Conservation (phyloP, 2,797 vertebrate species). For the Notolabrus celidotus region DNA sequence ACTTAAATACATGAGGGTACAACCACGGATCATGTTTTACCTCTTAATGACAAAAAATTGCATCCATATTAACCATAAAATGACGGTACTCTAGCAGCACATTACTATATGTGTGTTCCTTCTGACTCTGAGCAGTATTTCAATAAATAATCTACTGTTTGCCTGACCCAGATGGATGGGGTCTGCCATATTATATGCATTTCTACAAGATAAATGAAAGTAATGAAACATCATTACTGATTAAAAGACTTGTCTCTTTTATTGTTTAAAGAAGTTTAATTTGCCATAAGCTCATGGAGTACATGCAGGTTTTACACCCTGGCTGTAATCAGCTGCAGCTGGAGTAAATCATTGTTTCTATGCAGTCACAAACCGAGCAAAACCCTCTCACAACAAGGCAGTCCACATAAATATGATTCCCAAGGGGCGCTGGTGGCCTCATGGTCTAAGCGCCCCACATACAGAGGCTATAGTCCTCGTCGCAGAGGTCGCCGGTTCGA, state of each 20-base stretch:
- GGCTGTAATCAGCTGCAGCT: no score
- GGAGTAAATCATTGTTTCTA: no score
- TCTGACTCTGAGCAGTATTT: background rate
- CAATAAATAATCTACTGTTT: background rate
- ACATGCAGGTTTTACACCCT: no score
- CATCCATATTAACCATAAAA: background rate
- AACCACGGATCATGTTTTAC: conserved; percentile 15
- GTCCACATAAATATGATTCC: no score
- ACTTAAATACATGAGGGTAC: conserved; percentile 27
- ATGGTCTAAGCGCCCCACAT: no score
- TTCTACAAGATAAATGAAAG: background rate
- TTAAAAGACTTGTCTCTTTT: background rate
- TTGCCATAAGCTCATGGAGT: no score
- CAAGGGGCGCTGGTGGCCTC: no score
- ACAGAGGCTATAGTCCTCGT: no score
- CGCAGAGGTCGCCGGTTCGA: no score
- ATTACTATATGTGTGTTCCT: background rate
- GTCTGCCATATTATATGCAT: background rate
- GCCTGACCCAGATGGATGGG: background rate
- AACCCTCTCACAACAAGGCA: no score
- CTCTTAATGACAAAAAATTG: no score
- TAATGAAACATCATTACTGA: background rate
- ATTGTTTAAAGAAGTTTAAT: background rate
- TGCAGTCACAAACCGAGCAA: no score
- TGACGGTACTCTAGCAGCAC: background rate